phyloP scores from a whole-genome alignment of 1,140 invertebrate genomes.

The Brachionus koreanus region DNA sequence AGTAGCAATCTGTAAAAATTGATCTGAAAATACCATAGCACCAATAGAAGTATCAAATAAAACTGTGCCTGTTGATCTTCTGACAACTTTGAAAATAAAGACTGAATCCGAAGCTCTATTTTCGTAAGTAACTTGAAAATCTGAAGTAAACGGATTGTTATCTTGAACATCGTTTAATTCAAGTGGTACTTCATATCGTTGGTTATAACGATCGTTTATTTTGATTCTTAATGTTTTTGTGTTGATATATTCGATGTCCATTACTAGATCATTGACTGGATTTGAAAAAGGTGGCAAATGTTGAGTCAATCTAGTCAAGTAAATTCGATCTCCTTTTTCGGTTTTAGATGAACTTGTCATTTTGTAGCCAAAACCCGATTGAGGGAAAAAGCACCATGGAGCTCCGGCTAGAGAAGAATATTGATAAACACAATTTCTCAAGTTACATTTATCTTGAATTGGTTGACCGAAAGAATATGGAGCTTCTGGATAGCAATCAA shows the following conservation, averaged over 20 bases:
- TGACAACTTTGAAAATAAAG: slow-evolving; percentile 34
- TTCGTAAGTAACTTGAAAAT: background rate
- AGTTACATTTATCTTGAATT: background rate
- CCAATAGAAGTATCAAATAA: slow-evolving; percentile 46
- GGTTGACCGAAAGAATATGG: slow-evolving; percentile 22
- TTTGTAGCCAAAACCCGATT: slow-evolving; percentile 15
- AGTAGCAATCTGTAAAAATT: slow-evolving; percentile 46
- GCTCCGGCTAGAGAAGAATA: background rate
- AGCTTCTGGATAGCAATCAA: slow-evolving; percentile 44
- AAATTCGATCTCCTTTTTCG: slow-evolving; percentile 25
- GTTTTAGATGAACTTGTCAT: slow-evolving; percentile 24
- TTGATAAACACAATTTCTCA: slow-evolving; percentile 23
- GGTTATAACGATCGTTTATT: slow-evolving; percentile 21
- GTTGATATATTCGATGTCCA: slow-evolving; percentile 4
- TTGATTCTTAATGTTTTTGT: slow-evolving; percentile 19
- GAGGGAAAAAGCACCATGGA: slow-evolving; percentile 41
- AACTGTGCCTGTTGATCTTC: background rate
- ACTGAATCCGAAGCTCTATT: slow-evolving; percentile 14
- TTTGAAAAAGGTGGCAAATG: slow-evolving; percentile 18
- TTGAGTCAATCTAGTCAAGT: background rate
- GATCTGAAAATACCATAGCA: slow-evolving; percentile 44
- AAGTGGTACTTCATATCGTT: slow-evolving; percentile 42
- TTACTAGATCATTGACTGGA: slow-evolving; percentile 1
- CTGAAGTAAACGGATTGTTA: background rate
- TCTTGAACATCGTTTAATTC: slow-evolving; percentile 26